Evolutionary conservation across 2,113 vertebrate genomes (phyloP).

Genomic region (Engystomops pustulosus): DNA sequence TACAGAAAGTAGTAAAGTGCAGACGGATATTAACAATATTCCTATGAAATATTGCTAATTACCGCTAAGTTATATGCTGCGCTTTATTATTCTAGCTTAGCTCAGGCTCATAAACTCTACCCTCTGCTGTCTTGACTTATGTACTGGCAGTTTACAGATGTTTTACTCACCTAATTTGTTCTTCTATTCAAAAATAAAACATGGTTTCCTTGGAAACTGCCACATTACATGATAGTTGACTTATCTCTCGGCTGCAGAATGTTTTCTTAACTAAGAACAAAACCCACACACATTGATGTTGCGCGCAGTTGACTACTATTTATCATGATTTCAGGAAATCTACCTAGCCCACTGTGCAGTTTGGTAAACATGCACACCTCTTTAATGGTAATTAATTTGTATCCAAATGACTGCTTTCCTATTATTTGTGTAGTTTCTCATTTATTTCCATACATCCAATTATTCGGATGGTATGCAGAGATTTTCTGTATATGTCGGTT

Average conservation of each 20-base stretch:
- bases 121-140: slow-evolving; percentile 59
- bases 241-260: slow-evolving; percentile 73
- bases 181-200: slow-evolving; percentile 67
- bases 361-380: slow-evolving; percentile 9
- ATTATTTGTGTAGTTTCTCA: neutral
- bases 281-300: slow-evolving; percentile 61
- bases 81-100: slow-evolving; percentile 19
- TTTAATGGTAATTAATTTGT: slow-evolving; percentile 32
- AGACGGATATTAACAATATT: neutral
- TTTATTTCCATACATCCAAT: neutral
- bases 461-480: neutral
- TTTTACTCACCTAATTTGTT: slow-evolving; percentile 76
- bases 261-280: slow-evolving; percentile 66
- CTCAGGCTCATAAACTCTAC: slow-evolving; percentile 22
- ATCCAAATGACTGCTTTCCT: neutral
- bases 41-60: slow-evolving; percentile 18
- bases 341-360: neutral
- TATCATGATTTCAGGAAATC: slow-evolving; percentile 63
- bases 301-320: slow-evolving; percentile 62
- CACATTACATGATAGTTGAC: slow-evolving; percentile 67
- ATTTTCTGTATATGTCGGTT: neutral
- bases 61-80: slow-evolving; percentile 3
- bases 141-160: slow-evolving; percentile 71
- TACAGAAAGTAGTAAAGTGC: slow-evolving; percentile 4
- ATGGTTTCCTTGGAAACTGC: slow-evolving; percentile 75